Percentiles rank a stretch among this genome's conserved stretches.
Evolutionary conservation across 1,140 invertebrate genomes (phyloP).

Genomic region (Platyscapa corneri): DNA sequence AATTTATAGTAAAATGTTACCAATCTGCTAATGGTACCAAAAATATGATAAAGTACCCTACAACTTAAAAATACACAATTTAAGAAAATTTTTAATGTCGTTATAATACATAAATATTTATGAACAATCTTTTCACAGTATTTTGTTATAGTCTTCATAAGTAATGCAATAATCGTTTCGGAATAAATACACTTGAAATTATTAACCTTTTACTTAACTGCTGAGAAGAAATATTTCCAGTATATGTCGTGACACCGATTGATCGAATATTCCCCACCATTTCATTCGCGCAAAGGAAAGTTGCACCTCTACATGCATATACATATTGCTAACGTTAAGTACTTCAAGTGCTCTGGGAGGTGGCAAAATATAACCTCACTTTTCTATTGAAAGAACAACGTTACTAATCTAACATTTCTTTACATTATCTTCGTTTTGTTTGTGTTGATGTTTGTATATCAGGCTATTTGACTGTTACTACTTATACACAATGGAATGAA

Average conservation of each 20-base stretch:
- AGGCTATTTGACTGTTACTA: background rate
- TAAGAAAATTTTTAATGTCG: background rate
- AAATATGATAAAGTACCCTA: background rate
- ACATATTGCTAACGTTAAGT: background rate
- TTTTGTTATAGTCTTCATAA: too few species aligned
- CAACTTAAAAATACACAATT: background rate
- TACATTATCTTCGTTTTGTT: background rate
- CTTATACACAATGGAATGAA: background rate
- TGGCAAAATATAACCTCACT: constrained; percentile 22
- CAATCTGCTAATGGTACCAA: background rate
- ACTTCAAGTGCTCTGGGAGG: background rate
- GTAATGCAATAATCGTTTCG: background rate
- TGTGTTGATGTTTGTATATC: background rate
- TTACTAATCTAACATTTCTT: too few species aligned
- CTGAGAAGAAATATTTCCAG: constrained; percentile 16
- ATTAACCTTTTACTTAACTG: constrained; percentile 28
- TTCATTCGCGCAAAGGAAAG: constrained; percentile 24
- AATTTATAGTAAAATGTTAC: too few species aligned
- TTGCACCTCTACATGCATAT: constrained; percentile 22
- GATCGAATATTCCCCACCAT: constrained; percentile 41
- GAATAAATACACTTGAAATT: background rate
- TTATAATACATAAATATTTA: background rate
- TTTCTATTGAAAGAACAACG: background rate
- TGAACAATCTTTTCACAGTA: background rate
- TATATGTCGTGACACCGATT: constrained; percentile 21